Conservation (phyloP, 2,797 vertebrate species). For the Pygocentrus nattereri region DNA sequence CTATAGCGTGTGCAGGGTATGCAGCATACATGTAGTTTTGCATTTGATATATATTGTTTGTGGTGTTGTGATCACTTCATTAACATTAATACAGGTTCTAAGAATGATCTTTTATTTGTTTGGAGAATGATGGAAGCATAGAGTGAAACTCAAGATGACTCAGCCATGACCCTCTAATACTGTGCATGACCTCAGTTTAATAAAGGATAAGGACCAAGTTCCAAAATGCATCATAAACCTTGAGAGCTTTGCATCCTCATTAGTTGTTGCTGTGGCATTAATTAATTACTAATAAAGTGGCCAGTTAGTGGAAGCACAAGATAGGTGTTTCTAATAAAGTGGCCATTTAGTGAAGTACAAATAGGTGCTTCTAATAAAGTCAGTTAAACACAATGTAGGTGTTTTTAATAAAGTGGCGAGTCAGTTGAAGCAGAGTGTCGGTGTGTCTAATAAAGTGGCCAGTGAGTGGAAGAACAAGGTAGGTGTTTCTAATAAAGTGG, state of each 20-base stretch:
- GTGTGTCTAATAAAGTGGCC: no score
- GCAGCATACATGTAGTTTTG: no score
- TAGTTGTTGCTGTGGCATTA: background rate
- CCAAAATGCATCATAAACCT: background rate
- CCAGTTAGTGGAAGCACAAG: background rate
- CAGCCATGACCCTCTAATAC: constrained; percentile 7
- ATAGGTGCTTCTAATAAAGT: no score
- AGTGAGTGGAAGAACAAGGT: background rate
- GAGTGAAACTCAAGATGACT: background rate
- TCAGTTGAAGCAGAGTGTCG: no score
- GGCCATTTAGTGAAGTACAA: no score
- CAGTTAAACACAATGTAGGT: no score
- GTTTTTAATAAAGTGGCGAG: no score
- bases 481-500: constrained; percentile 1
- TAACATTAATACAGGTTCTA: background rate
- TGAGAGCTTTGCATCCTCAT: background rate
- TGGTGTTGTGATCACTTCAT: no score
- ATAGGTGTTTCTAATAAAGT: no score
- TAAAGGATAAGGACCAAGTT: background rate
- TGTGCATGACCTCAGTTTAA: background rate
- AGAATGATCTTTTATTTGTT: background rate
- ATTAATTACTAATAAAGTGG: no score
- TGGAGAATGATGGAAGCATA: background rate
- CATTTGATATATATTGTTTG: no score
- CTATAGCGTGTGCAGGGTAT: no score